These are phyloP conservation scores for Drosophila buzzatii DNA, from an alignment of 2,888 invertebrate species.

Conservation along the genomic window DNA sequence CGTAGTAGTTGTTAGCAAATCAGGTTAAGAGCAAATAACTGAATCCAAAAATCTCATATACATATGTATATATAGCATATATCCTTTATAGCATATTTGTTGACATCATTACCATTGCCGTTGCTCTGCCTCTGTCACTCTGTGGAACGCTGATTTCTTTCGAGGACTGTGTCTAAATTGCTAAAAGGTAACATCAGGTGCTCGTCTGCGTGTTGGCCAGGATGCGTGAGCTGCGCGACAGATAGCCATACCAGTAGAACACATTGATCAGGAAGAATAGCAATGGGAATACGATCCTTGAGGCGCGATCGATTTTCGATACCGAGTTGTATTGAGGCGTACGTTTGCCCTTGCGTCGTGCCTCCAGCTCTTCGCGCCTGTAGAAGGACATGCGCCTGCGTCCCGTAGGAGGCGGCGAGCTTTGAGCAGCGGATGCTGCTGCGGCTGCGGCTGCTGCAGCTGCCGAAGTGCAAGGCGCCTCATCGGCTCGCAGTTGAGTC, in stretches of 20 bases:
- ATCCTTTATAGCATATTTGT: background rate
- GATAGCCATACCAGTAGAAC: constrained; percentile 92
- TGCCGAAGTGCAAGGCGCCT: constrained; percentile 69
- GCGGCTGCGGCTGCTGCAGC: constrained; percentile 58
- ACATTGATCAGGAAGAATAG: constrained; percentile 91
- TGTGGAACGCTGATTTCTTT: constrained; percentile 73
- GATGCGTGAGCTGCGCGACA: constrained; percentile 87
- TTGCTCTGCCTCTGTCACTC: constrained; percentile 36
- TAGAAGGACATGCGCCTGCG: constrained; percentile 83
- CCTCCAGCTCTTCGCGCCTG: constrained; percentile 82
- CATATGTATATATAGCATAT: background rate
- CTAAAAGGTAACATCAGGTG: constrained; percentile 85
- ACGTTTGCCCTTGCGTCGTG: constrained; percentile 83
- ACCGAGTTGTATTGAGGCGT: constrained; percentile 91
- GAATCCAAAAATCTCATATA: constrained; percentile 45
- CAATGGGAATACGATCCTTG: constrained; percentile 91
- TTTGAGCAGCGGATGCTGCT: constrained; percentile 38
- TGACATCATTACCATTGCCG: background rate
- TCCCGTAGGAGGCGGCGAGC: constrained; percentile 44
- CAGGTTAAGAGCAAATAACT: constrained; percentile 71
- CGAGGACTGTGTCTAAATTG: constrained; percentile 84
- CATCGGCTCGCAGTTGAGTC: constrained; percentile 77
- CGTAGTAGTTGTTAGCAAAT: constrained; percentile 65
- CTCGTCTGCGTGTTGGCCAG: constrained; percentile 77
- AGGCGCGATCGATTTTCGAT: constrained; percentile 91